Evolutionary conservation across 53 echinoderm and acorn worm genomes (phyloP).

Genomic region (Holothuria scabra): DNA sequence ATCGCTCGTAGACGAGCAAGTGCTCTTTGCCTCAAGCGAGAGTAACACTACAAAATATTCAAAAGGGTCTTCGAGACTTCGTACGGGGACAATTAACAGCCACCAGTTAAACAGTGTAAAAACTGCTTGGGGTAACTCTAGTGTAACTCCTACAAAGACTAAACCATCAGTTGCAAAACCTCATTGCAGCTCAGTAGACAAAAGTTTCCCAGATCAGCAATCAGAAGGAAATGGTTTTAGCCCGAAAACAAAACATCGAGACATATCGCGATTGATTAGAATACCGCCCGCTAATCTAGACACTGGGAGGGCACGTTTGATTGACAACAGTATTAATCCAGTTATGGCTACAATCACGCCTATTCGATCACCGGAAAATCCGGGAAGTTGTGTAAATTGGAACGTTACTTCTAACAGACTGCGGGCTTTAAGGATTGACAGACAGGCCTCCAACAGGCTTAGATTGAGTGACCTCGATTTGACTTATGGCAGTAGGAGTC

Average conservation of each 20-base stretch:
- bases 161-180: background rate
- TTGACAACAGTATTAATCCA: slow-evolving; percentile 3
- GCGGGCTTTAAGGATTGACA: slow-evolving; percentile 5
- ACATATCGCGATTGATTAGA: background rate
- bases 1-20: background rate
- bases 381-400: slow-evolving; percentile 3
- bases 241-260: background rate
- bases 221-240: background rate
- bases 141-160: background rate
- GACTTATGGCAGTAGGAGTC: slow-evolving; percentile 1
- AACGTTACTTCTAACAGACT: slow-evolving; percentile 6
- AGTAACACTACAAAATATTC: background rate
- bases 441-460: slow-evolving; percentile 24
- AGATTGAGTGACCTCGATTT: slow-evolving; percentile 17
- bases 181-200: background rate
- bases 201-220: background rate
- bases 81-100: too few relatives aligned
- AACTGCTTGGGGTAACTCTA: slow-evolving; percentile 5
- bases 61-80: too few relatives aligned
- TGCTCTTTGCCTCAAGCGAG: background rate
- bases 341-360: background rate
- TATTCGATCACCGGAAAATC: background rate
- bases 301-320: background rate
- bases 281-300: background rate
- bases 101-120: background rate